A percentile compares a stretch with the other conserved stretches of the same genome.
These are phyloP conservation scores for Heliconius eleuchia DNA, from an alignment of 1,140 invertebrate genomes.

Conservation along the genomic window DNA sequence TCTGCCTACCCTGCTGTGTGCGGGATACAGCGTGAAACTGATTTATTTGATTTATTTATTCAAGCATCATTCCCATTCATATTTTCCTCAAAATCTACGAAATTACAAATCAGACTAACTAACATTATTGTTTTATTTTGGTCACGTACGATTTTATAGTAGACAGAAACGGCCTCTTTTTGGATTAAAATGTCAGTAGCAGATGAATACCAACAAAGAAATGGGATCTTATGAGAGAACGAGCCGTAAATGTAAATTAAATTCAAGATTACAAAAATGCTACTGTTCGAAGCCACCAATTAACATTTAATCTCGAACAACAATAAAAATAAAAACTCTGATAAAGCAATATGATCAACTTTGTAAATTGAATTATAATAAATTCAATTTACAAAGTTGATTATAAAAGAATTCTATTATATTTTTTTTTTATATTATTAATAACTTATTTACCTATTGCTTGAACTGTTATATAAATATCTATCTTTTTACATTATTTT, in stretches of 20 bases:
- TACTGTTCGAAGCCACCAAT: neutral
- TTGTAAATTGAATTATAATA: neutral
- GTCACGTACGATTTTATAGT: constrained; percentile 66
- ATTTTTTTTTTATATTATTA: neutral
- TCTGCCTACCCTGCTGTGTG: no score
- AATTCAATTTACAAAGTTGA: no score
- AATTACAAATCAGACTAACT: constrained; percentile 26
- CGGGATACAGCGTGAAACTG: no score
- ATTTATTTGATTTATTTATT: no score
- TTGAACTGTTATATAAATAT: neutral
- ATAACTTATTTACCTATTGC: neutral
- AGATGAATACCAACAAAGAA: constrained; percentile 60
- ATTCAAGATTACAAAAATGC: constrained; percentile 16
- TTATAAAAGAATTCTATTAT: neutral
- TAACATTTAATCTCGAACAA: neutral
- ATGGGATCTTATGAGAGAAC: constrained; percentile 39
- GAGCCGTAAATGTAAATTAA: constrained; percentile 37
- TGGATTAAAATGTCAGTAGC: constrained; percentile 68
- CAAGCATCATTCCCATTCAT: constrained; percentile 10
- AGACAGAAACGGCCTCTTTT: constrained; percentile 53
- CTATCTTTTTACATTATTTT: neutral
- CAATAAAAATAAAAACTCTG: neutral
- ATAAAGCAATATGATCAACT: neutral
- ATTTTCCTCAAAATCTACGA: constrained; percentile 24
- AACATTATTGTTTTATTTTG: constrained; percentile 53